Evolutionary conservation across 2,888 invertebrate species (phyloP).

Genomic region (Pediacus dermestoides): DNA sequence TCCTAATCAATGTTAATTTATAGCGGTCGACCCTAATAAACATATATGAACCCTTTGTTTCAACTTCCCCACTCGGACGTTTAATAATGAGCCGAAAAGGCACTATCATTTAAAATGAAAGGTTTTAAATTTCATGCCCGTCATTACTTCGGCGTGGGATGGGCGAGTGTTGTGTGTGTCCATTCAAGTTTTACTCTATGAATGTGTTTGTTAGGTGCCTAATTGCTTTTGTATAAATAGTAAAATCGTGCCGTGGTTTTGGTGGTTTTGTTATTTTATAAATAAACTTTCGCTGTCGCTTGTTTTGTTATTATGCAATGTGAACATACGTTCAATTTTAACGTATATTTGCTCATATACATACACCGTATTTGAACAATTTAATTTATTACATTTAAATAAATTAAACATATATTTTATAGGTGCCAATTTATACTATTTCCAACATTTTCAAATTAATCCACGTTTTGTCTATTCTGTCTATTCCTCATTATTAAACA

Average conservation of each 20-base stretch:
- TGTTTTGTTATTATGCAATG: conserved; percentile 13
- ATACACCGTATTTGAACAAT: conserved; percentile 21
- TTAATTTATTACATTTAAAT: conserved; percentile 26
- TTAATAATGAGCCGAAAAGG: conserved; percentile 45
- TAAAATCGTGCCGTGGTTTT: conserved; percentile 26
- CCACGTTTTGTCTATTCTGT: too few relatives aligned
- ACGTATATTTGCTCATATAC: conserved; percentile 15
- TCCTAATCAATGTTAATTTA: conserved; percentile 52
- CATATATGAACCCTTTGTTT: conserved; percentile 51
- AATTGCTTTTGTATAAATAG: conserved; percentile 41
- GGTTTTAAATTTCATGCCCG: conserved; percentile 37
- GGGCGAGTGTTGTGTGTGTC: conserved; percentile 25
- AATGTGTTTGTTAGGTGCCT: conserved; percentile 37
- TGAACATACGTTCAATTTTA: conserved; percentile 9
- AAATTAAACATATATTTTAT: conserved; percentile 17
- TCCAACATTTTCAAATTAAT: too few relatives aligned
- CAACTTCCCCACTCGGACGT: conserved; percentile 36
- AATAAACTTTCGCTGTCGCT: conserved; percentile 30
- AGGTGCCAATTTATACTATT: conserved; percentile 1
- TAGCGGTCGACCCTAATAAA: conserved; percentile 48
- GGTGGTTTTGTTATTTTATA: conserved; percentile 33
- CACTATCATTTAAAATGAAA: conserved; percentile 34
- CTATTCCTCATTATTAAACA: too few relatives aligned
- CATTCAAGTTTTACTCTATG: conserved; percentile 32
- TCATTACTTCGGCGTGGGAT: conserved; percentile 27